Evolutionary conservation across 2,113 vertebrate species (phyloP), one percentile per base, ranked within the genome.

Genomic region (Stegastes partitus): DNA sequence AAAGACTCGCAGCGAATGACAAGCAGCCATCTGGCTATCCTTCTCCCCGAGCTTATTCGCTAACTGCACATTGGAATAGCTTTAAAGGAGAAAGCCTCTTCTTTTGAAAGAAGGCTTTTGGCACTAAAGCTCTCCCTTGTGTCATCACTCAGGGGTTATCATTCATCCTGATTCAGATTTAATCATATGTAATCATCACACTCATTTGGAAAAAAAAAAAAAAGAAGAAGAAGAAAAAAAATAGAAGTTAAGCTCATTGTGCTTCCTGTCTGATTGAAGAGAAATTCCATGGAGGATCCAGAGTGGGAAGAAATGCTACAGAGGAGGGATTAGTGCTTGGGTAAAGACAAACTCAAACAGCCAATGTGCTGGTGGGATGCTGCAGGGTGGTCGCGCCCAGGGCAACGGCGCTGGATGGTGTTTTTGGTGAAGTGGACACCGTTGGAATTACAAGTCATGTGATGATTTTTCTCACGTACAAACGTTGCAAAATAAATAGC

Each of bases 131-230:
- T 69, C 47, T 83, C 89, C 82, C 72, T 53, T 79, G 85, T 81
- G 83, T 87, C 73, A 78, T 68, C 50, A 44, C 75, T 78, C 34
- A 22, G 74, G 71, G 83, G 79, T 82, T 89, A 80, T 82, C 86
- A 87, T 79, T 89, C 83, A 90, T 84, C 81, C 59, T 51, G 82
- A 87, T 78, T 83, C 79, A 74, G 73, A 84, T 87, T 90, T 74
- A 67, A 84, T 86, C 84, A 77, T 39, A 86, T 0, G 56, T 42
- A 86, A 74, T 83, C 87, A 81, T 79, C 53, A 61, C 67, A 68
- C 47, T 81, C 64, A 12, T 47, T 57, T 73, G 58, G 51, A 10
- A 10, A 25, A 76, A 74, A 76, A 28, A 68, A 66, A 50, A 47
- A 23, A 4, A 18, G 73, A 65, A 74, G 53, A 76, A 59, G n/a